Evolutionary conservation across 1,140 invertebrate genomes (phyloP).

Genomic region (Leucophenga varia): DNA sequence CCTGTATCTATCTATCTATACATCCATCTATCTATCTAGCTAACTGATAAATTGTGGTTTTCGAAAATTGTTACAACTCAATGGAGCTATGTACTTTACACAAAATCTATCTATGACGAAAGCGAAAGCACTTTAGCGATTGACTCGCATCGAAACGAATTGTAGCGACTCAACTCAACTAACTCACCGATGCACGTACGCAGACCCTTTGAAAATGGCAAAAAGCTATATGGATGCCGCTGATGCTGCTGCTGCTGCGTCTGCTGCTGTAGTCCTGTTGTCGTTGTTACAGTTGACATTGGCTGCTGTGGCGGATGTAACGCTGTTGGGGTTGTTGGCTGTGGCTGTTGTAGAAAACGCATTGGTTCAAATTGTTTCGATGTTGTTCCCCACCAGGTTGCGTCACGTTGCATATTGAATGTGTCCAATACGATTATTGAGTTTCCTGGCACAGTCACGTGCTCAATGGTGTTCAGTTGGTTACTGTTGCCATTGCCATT

Average conservation of each 20-base stretch:
- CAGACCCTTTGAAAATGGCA: slow-evolving; percentile 74
- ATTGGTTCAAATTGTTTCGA: slow-evolving; percentile 76
- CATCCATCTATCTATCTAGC: no score
- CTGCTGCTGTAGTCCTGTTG: no score
- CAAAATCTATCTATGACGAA: no score
- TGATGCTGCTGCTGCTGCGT: slow-evolving; percentile 8
- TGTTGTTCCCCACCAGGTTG: slow-evolving; percentile 58
- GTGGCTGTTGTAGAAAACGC: slow-evolving; percentile 69
- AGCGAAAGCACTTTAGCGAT: no score
- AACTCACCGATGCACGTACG: slow-evolving; percentile 65
- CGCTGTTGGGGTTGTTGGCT: neutral
- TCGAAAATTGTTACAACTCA: no score
- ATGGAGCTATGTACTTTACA: no score
- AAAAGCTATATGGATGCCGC: slow-evolving; percentile 67
- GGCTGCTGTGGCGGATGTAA: no score
- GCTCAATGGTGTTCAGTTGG: neutral
- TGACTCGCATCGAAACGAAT: no score
- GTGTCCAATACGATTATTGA: slow-evolving; percentile 44
- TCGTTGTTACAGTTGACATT: no score
- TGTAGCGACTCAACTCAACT: no score
- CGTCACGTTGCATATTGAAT: slow-evolving; percentile 50
- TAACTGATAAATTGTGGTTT: no score
- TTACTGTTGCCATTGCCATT: slow-evolving; percentile 3
- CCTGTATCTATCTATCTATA: no score
- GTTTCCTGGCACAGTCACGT: slow-evolving; percentile 30